Base-by-base conservation (phyloP, 2,113 vertebrate species). In the Probosciger aterrimus region DNA sequence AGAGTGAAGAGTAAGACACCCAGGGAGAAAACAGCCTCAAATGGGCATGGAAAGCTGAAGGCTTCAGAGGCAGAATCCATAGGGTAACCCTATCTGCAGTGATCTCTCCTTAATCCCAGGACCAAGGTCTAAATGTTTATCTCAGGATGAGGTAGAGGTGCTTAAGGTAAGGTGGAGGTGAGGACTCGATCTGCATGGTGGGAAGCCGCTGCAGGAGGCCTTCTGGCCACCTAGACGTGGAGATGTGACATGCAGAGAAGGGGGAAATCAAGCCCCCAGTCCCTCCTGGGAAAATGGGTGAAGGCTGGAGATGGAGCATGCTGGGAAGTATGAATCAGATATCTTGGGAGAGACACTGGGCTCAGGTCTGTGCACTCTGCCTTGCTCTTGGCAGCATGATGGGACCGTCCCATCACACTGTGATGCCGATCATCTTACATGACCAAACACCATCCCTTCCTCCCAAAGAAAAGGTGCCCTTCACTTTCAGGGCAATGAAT, bases 351-450 rank as follows among this genome's bases (percentile, higher is more conserved):
- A 68, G 14, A n/a, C 2, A 6, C 9, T 1, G 3, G 25, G 27
- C 64, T 81, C 39, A 47, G 60, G 39, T 23, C 27, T 7, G 10
- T 47, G 25, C 22, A 28, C 11, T 5, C 6, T 63, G 19, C 69
- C 24, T 78, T 78, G 41, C 18, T 59, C 30, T 71, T 5, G 1
- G 39, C 68, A 83, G 19, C 25, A 24, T 18, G n/a, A 6, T 71
- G 52, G 33, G 30, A 46, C 33, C 1, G 0, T 4, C 20, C 33
- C 0, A 0, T 6, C 35, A 52, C 11, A 11, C 16, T 30, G 9
- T 44, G 50, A 6, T 28, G 49, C 35, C n/a, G 1, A 2, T 16
- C 24, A 33, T 44, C 35, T 76, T n/a, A 30, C 37, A 17, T 0
- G 18, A 25, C 7, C 0, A 0, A 86, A 28, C n/a, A 46, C 14